Evolutionary conservation across 2,113 vertebrate species (phyloP), one percentile per base, ranked within the genome.

Genomic region (Fulmarus glacialis): DNA sequence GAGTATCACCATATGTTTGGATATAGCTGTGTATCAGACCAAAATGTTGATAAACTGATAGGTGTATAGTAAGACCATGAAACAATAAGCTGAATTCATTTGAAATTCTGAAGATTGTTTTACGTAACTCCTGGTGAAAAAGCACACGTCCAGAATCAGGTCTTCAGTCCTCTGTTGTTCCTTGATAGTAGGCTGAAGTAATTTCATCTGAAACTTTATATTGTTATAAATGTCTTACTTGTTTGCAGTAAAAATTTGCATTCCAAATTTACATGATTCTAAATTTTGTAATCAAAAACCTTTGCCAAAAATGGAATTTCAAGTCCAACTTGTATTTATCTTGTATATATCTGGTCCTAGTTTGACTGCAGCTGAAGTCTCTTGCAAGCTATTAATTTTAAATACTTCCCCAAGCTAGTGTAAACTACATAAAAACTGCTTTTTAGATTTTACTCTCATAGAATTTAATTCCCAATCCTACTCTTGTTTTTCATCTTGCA

Each of bases 1-100:
- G 97, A 99, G 99, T 97, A 95, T 88, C 52, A 8, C 70, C 17
- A 1, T 64, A 9, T 74, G 50, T 87, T 89, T 90, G 60, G 47
- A 27, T 82, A 36, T 26, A 32, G 55, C 26, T 53, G 19, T 70
- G 21, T 15, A 6, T 73, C 38, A 68, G 42, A 56, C 9, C 30
- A 82, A 83, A 50, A 32, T 27, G 45, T 70, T 78, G 20, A 11
- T 89, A n/a, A 60, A 87, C 9, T 34, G n/a, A 12, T 53, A 58
- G 8, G 11, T 70, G 26, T 52, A 14, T 30, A 42, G 26, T 53
- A 58, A 42, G 38, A 36, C 27, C 43, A 38, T 20, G 47, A 70
- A 60, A 29, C 22, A 32, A 9, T 42, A 50, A 77, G 23, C 47
- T 70, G 50, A 59, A 77, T 52, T 72, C 9, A 82, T 22, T 9